Evolutionary conservation across 2,797 vertebrate species (phyloP), one percentile per base, ranked within the genome.

Genomic region (Acestrorhynchus altus): DNA sequence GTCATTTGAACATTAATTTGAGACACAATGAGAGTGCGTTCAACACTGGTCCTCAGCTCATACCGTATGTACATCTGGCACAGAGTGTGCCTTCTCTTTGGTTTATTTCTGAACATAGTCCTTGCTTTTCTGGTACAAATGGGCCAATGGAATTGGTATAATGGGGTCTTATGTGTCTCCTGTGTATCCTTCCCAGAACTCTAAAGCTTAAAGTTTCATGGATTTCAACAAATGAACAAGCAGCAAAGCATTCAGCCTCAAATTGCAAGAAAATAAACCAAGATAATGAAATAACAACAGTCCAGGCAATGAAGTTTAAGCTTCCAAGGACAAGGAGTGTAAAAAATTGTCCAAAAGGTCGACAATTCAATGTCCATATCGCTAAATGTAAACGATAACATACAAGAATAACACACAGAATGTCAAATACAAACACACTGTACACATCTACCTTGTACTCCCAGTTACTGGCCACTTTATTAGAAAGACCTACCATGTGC

Each of bases 111-210:
- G 52, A 16, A 56, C 51, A 52, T 40, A 18, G 44, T 57, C 35
- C 51, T 56, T 76, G 22, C 28, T 63, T 31, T 76, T 47, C 52
- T 72, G 67, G 74, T 24, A 72, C 72, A 81, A 81, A 59, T 46
- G 67, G 67, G 51, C 42, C 79, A 76, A 57, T 75, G 31, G 31
- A 81, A 81, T 66, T 46, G 67, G 67, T 42, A 44, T 74, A 76
- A 57, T 75, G 26, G 11, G 44, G 49, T 47, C 59, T 64, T 35
- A 20, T 61, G 49, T 57, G 46, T 76, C 67, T 54, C 18, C 31
- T 67, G 40, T 51, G 52, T 15, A 3, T 49, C 60, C 51, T 44
- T 66, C 11, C 20, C 24, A 72, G 68, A 64, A 46, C 74, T 77
- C 74, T n/a, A 28, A 66, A 67, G 44, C 22, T 46, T 52, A 76